Conservation (phyloP, 2,888 invertebrate species). For the Chrysotoxum bicinctum region DNA sequence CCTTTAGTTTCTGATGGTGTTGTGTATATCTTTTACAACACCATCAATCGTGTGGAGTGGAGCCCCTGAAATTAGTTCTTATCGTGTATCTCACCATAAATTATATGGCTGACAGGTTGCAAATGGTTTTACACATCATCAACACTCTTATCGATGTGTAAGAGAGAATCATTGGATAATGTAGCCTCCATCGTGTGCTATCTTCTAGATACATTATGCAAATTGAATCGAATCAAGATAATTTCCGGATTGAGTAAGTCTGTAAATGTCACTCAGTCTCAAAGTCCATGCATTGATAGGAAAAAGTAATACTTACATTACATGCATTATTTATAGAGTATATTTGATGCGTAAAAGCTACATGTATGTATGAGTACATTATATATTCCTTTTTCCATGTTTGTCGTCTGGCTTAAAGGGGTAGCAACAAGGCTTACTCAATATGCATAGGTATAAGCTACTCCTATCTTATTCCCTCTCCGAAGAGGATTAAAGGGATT, state of each 20-base stretch:
- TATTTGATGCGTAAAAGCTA: background rate
- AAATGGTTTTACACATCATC: constrained; percentile 44
- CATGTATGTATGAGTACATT: background rate
- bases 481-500: constrained; percentile 10
- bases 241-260: constrained; percentile 34
- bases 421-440: background rate
- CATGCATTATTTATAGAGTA: constrained; percentile 22
- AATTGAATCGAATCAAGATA: constrained; percentile 62
- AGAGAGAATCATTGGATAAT: constrained; percentile 42
- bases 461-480: background rate
- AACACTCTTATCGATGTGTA: constrained; percentile 4
- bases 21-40: background rate
- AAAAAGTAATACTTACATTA: constrained; percentile 41
- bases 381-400: no score
- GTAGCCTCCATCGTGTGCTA: constrained; percentile 2
- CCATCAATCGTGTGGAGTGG: background rate
- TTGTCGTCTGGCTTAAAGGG: background rate
- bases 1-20: background rate
- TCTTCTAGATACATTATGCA: constrained; percentile 53
- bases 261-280: background rate
- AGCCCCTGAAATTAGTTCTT: constrained; percentile 39
- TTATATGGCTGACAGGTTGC: constrained; percentile 3
- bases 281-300: constrained; percentile 28
- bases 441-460: background rate
- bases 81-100: constrained; percentile 55